phyloP scores from a whole-genome alignment of 2,888 invertebrate species.

The Agrotis puta region DNA sequence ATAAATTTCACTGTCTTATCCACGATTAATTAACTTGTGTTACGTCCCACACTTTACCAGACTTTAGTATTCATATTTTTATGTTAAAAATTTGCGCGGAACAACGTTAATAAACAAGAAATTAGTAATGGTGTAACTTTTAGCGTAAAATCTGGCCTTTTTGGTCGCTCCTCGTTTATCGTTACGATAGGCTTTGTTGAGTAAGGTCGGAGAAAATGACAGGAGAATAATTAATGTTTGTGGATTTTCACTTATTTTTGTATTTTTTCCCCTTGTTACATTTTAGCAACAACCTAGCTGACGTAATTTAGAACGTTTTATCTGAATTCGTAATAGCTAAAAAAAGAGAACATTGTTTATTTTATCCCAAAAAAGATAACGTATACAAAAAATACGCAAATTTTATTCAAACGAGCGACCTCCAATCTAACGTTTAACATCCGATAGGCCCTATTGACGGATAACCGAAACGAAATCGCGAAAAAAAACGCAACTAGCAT shows the following conservation, averaged over 20 bases:
- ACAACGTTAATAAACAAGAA: slow-evolving; percentile 51
- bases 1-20: slow-evolving; percentile 75
- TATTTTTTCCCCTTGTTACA: slow-evolving; percentile 11
- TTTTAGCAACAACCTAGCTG: slow-evolving; percentile 7
- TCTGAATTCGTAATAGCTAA: slow-evolving; percentile 10
- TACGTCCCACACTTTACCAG: slow-evolving; percentile 63
- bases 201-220: slow-evolving; percentile 33
- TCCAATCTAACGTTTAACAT: slow-evolving; percentile 57
- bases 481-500: slow-evolving; percentile 74
- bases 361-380: slow-evolving; percentile 22
- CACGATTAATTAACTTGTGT: slow-evolving; percentile 77
- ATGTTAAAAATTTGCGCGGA: slow-evolving; percentile 57
- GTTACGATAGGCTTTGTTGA: slow-evolving; percentile 43
- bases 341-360: slow-evolving; percentile 18
- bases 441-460: slow-evolving; percentile 62
- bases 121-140: slow-evolving; percentile 57
- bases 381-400: slow-evolving; percentile 33
- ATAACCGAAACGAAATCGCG: slow-evolving; percentile 60
- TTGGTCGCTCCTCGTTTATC: slow-evolving; percentile 44
- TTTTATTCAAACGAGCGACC: slow-evolving; percentile 53
- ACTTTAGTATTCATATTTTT: slow-evolving; percentile 71
- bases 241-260: slow-evolving; percentile 13
- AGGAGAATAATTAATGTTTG: slow-evolving; percentile 35
- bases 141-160: slow-evolving; percentile 44
- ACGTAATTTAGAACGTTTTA: slow-evolving; percentile 24